Percentiles rank a stretch among this genome's conserved stretches.
These are phyloP conservation scores for Acronicta psi DNA, from an alignment of 2,888 invertebrate species.

Conservation along the genomic window DNA sequence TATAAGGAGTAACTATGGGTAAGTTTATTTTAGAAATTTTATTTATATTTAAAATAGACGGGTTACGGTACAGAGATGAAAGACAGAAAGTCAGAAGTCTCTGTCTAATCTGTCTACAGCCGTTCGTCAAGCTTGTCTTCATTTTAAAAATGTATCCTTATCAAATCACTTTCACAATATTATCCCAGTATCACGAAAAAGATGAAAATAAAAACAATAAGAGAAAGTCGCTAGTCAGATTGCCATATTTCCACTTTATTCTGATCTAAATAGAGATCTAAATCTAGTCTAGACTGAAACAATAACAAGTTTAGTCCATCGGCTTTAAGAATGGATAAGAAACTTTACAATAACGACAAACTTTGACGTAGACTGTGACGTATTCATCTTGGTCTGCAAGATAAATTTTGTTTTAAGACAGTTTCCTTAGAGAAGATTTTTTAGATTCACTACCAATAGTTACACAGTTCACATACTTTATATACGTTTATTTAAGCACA, in stretches of 20 bases:
- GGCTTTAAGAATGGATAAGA: slow-evolving; percentile 27
- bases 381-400: slow-evolving; percentile 20
- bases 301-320: slow-evolving; percentile 38
- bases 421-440: no score
- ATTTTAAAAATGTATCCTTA: neutral
- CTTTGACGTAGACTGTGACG: slow-evolving; percentile 13
- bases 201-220: slow-evolving; percentile 18
- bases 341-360: slow-evolving; percentile 41
- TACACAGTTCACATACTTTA: no score
- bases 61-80: no score
- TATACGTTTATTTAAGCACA: no score
- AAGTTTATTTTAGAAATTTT: no score
- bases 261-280: slow-evolving; percentile 43
- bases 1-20: no score
- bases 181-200: neutral
- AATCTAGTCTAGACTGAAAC: slow-evolving; percentile 47
- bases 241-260: slow-evolving; percentile 36
- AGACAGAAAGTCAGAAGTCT: no score
- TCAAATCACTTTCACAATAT: slow-evolving; percentile 3
- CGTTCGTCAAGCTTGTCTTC: no score
- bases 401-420: slow-evolving; percentile 7
- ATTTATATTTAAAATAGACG: no score
- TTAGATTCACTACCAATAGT: no score
- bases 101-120: no score
- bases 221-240: slow-evolving; percentile 21